Percentiles rank a stretch among this genome's conserved stretches.
Conservation (phyloP, 2,888 invertebrate species). For the Cryptus viduatorius region DNA sequence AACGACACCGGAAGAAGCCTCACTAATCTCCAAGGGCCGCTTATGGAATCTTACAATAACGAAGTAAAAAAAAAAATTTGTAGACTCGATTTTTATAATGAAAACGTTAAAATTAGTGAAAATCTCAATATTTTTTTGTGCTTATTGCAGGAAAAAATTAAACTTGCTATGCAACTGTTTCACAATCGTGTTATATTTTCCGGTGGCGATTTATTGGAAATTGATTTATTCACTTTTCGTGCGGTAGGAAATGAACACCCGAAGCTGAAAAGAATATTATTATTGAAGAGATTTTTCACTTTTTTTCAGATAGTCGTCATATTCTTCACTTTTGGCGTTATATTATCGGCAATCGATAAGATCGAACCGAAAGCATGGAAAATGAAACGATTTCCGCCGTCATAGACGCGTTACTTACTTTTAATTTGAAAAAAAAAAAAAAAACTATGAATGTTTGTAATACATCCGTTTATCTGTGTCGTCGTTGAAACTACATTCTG, state of each 20-base stretch:
- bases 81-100: neutral
- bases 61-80: neutral
- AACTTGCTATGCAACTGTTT: constrained; percentile 5
- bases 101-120: neutral
- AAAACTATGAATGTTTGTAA: too few relatives aligned
- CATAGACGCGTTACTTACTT: too few relatives aligned
- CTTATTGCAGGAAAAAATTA: constrained; percentile 4
- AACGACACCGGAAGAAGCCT: neutral
- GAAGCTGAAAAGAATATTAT: neutral
- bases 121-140: neutral
- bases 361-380: neutral
- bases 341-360: neutral
- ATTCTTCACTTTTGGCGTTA: neutral
- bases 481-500: too few relatives aligned
- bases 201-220: neutral
- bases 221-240: neutral
- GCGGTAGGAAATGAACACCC: neutral
- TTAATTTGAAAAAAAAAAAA: too few relatives aligned
- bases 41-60: neutral
- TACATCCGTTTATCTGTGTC: too few relatives aligned
- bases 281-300: neutral
- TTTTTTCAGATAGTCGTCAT: neutral
- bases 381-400: neutral
- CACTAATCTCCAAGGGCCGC: neutral
- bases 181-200: neutral